Conservation (phyloP, 2,888 invertebrate genomes). For the Synanthedon tipuliformis region DNA sequence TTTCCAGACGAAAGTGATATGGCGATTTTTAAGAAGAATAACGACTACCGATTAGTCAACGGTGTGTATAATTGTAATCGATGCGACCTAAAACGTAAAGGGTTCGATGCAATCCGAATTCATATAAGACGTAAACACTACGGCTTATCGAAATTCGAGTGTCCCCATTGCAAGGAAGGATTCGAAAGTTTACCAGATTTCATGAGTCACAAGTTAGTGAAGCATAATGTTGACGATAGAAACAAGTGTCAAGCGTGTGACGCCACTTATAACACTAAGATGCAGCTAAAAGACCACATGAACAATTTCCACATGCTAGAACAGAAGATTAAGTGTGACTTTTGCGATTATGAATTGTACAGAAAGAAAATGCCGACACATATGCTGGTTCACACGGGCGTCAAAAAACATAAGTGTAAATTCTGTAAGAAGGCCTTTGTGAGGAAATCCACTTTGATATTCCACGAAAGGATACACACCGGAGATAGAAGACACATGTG, state of each 20-base stretch:
- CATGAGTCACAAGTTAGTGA: too few species aligned
- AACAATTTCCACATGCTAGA: slow-evolving; percentile 53
- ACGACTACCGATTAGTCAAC: too few species aligned
- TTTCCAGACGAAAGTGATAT: too few species aligned
- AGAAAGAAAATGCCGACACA: background rate
- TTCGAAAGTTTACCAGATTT: too few species aligned
- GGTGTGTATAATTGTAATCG: too few species aligned
- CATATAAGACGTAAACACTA: too few species aligned
- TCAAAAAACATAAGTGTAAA: slow-evolving; percentile 3
- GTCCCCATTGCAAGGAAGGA: too few species aligned
- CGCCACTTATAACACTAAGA: background rate
- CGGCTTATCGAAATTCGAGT: too few species aligned
- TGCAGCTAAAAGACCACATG: slow-evolving; percentile 33
- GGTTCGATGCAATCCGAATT: too few species aligned
- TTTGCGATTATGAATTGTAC: slow-evolving; percentile 37
- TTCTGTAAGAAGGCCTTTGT: slow-evolving; percentile 6
- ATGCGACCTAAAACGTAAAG: too few species aligned
- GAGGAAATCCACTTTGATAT: background rate
- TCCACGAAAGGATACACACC: slow-evolving; percentile 7
- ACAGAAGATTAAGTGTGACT: slow-evolving; percentile 33
- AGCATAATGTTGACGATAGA: too few species aligned
- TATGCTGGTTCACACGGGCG: background rate
- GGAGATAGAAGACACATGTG: slow-evolving; percentile 8
- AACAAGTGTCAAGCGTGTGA: background rate
- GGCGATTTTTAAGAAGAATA: too few species aligned